Evolutionary conservation across 2,797 vertebrate genomes (phyloP).

Genomic region (Aulostomus chinensis): DNA sequence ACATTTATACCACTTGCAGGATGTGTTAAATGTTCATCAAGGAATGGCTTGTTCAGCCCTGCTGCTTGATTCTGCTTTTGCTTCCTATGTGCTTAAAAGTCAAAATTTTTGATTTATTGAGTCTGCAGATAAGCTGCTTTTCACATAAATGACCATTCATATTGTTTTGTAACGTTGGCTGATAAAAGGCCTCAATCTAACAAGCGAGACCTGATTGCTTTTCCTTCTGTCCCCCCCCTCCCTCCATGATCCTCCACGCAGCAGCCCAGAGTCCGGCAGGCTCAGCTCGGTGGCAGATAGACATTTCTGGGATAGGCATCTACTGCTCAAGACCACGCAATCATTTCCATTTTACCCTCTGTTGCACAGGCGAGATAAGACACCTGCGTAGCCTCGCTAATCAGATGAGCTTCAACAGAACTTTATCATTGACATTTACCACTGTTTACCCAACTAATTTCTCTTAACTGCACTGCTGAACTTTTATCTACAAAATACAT

Average conservation of each 20-base stretch:
- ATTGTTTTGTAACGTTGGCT: slow-evolving; percentile 23
- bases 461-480: slow-evolving; percentile 86
- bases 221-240: slow-evolving; percentile 35
- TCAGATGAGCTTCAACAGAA: slow-evolving; percentile 85
- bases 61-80: too few relatives aligned
- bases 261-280: slow-evolving; percentile 64
- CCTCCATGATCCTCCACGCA: slow-evolving; percentile 42
- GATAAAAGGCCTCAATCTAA: slow-evolving; percentile 48
- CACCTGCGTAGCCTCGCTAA: slow-evolving; percentile 76
- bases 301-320: slow-evolving; percentile 79
- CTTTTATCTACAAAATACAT: slow-evolving; percentile 83
- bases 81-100: background rate
- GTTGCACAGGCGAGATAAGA: slow-evolving; percentile 82
- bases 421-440: slow-evolving; percentile 87
- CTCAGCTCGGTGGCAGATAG: slow-evolving; percentile 67
- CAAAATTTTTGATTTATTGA: background rate
- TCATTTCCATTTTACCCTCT: slow-evolving; percentile 84
- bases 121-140: background rate
- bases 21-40: too few relatives aligned
- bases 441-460: slow-evolving; percentile 86
- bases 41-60: too few relatives aligned
- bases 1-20: too few relatives aligned
- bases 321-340: slow-evolving; percentile 76
- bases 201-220: slow-evolving; percentile 32
- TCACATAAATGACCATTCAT: slow-evolving; percentile 36